Evolutionary conservation across 2,888 invertebrate species (phyloP).

Genomic region (Lepidocyrtinus sp.): DNA sequence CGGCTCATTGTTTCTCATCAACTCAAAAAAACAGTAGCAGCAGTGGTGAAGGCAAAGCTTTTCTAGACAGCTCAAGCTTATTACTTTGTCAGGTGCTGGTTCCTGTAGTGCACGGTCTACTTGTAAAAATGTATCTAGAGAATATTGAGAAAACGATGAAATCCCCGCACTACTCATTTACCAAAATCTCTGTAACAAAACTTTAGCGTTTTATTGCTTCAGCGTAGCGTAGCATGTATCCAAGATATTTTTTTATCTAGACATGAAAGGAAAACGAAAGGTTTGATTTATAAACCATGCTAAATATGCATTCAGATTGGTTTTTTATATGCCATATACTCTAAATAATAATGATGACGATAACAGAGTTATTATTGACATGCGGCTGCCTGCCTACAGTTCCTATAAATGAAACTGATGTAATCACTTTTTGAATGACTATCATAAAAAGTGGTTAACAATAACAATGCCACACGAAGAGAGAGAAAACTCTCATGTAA

Average conservation of each 20-base stretch:
- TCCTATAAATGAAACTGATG: conserved; percentile 8
- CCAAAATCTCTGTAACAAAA: neutral
- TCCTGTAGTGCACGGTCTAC: neutral
- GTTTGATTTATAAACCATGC: conserved; percentile 46
- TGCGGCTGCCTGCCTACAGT: conserved; percentile 40
- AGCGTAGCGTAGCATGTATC: neutral
- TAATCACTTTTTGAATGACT: conserved; percentile 12
- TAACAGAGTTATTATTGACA: conserved; percentile 56
- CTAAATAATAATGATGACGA: conserved; percentile 26
- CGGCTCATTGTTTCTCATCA: conserved; percentile 29
- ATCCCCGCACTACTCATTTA: neutral
- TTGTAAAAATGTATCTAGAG: no score
- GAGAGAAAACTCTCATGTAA: neutral
- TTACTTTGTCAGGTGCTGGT: no score
- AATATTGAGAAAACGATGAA: neutral
- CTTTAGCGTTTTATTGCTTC: neutral
- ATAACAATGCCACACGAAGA: neutral
- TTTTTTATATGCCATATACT: conserved; percentile 1
- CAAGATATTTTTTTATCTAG: neutral
- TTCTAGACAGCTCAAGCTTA: no score
- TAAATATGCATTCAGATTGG: neutral
- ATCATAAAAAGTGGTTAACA: conserved; percentile 12
- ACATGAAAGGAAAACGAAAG: conserved; percentile 43
- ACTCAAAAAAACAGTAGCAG: no score
- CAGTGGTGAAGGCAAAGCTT: no score